Evolutionary conservation across 2,797 vertebrate species (phyloP), one percentile per base, ranked within the genome.

Genomic region (Sciurus vulgaris): DNA sequence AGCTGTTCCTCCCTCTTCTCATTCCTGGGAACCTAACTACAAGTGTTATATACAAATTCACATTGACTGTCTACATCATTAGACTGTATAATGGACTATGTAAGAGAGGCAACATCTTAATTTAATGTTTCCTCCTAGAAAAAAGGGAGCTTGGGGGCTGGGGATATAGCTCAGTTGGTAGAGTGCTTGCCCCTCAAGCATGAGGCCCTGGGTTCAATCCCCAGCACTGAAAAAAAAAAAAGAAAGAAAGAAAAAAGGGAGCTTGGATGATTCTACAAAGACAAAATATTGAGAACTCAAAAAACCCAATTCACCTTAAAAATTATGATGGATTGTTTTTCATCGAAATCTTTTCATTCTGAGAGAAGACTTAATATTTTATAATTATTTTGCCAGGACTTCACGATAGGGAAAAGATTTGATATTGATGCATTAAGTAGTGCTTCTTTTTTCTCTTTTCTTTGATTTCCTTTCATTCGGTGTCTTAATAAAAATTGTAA

Each of bases 221-320:
- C 38, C 38, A 38, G 38, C 38, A 38, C 38, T 4, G 38, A 38
- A 38, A 38, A 38, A 38, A 38, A 38, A 38, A 38, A 38, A 38
- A 38, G 5, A 38, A 38, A 38, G 38, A 38, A 38, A 49, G 65
- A 5, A 24, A 76, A 83, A 85, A 63, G 30, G 9, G 12, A 33
- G n/a, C 93, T 41, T 56, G 41, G 91, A 92, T 96, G 87, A 93
- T 81, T 22, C 78, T 30, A 28, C 28, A 28, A 14, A 47, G 73
- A 74, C 33, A 93, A 74, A 85, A 82, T 35, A 81, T 70, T 33
- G 84, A 77, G 13, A 33, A 26, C 56, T 92, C 47, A 76, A 63
- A 92, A 94, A 96, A 97, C 76, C 47, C 47, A 94, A 92, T 96
- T 70, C 49, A 77, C 38, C 17, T 93, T 96, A 35, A 84, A 93